phyloP scores from a whole-genome alignment of 2,888 invertebrate species.

The Tinea pellionella region DNA sequence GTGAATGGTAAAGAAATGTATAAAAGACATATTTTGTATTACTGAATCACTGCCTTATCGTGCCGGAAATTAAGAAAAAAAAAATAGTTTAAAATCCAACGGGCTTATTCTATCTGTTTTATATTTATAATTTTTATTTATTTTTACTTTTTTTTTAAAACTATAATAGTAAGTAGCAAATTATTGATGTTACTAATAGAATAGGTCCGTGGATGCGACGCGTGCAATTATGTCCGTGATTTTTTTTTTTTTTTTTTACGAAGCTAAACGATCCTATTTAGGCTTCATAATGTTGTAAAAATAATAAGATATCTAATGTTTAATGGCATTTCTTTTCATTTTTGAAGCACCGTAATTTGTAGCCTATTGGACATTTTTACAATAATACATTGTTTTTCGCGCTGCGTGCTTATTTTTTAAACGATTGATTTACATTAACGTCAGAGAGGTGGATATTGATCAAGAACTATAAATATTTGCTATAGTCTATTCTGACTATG shows the following conservation, averaged over 20 bases:
- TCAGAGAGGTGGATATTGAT: no score
- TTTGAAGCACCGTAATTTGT: no score
- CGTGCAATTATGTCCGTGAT: background rate
- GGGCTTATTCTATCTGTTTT: background rate
- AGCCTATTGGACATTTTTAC: no score
- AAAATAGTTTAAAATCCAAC: background rate
- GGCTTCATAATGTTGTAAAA: background rate
- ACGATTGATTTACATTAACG: no score
- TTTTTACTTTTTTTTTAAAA: background rate
- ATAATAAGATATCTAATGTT: no score
- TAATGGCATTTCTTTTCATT: no score
- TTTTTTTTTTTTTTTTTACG: background rate
- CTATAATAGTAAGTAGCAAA: conserved; percentile 5
- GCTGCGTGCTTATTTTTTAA: no score
- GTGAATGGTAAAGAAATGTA: background rate
- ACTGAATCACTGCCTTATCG: conserved; percentile 68
- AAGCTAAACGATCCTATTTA: background rate
- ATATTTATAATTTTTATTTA: background rate
- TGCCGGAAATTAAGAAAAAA: conserved; percentile 38
- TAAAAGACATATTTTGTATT: conserved; percentile 40
- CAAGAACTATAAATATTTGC: no score
- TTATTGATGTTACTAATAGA: background rate
- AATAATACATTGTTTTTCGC: no score
- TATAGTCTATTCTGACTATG: no score
- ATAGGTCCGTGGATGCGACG: background rate